Conservation (phyloP, 2,888 invertebrate genomes). For the Margaritifera margaritifera region DNA sequence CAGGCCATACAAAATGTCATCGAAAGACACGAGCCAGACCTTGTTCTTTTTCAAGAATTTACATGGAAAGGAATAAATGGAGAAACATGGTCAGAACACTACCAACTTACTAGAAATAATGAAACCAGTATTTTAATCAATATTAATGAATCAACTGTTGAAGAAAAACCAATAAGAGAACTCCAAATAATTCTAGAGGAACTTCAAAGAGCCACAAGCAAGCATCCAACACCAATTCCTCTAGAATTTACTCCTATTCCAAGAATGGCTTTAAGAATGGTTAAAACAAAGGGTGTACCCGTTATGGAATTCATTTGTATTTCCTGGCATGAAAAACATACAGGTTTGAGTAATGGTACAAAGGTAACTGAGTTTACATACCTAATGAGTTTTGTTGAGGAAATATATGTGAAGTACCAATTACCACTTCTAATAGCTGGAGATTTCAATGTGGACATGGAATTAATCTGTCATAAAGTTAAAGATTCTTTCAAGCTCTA, state of each 20-base stretch:
- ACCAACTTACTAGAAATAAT: constrained; percentile 17
- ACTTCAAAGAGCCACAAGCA: constrained; percentile 19
- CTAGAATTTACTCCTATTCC: constrained; percentile 23
- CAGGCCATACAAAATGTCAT: constrained; percentile 18
- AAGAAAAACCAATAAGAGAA: constrained; percentile 10
- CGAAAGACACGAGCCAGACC: constrained; percentile 8
- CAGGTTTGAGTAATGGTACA: constrained; percentile 5
- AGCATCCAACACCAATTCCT: constrained; percentile 11
- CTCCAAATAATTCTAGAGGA: constrained; percentile 14
- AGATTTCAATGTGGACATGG: constrained; percentile 27
- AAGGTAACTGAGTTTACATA: constrained; percentile 23
- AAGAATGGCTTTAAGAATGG: constrained; percentile 14
- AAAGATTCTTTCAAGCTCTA: constrained; percentile 25
- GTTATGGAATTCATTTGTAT: constrained; percentile 23
- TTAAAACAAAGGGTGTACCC: constrained; percentile 10
- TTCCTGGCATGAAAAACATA: constrained; percentile 26
- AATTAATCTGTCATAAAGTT: constrained; percentile 12
- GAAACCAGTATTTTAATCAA: constrained; percentile 25
- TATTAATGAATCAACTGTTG: constrained; percentile 3
- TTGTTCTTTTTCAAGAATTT: constrained; percentile 30
- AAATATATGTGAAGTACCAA: constrained; percentile 21
- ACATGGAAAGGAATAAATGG: constrained; percentile 17
- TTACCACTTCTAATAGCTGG: constrained; percentile 23
- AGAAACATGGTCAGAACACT: constrained; percentile 18
- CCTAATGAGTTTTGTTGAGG: constrained; percentile 23